phyloP scores from a whole-genome alignment of 2,888 invertebrate species.

The Agriopis leucophaearia region DNA sequence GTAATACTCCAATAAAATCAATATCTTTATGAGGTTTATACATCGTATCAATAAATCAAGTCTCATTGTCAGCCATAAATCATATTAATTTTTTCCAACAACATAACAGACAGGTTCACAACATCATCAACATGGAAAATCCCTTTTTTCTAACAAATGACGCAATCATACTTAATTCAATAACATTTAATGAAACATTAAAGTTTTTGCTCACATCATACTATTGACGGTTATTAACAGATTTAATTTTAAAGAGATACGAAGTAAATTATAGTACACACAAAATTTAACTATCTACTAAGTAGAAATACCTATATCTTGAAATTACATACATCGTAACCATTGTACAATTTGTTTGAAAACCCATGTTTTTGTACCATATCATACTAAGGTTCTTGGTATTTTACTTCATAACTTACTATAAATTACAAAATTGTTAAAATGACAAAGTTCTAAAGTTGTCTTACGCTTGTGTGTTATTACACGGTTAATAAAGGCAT shows the following conservation, averaged over 20 bases:
- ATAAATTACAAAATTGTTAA: background rate
- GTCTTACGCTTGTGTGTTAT: background rate
- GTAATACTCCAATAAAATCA: no score
- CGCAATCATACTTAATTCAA: conserved; percentile 20
- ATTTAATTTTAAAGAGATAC: conserved; percentile 9
- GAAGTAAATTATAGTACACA: background rate
- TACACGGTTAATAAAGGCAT: conserved; percentile 8
- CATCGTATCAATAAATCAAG: background rate
- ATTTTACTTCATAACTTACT: background rate
- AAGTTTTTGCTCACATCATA: conserved; percentile 20
- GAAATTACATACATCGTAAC: background rate
- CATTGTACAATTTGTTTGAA: background rate
- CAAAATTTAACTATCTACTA: background rate
- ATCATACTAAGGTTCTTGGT: background rate
- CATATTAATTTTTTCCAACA: conserved; percentile 1
- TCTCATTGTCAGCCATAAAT: conserved; percentile 3
- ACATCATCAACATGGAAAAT: conserved; percentile 17
- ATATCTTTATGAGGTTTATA: background rate
- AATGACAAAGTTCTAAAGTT: background rate
- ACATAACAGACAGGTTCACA: background rate
- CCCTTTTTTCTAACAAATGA: conserved; percentile 16
- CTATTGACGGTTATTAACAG: conserved; percentile 28
- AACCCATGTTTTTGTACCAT: background rate
- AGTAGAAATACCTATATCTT: background rate
- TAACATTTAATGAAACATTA: conserved; percentile 19